Evolutionary conservation across 2,113 vertebrate genomes (phyloP).

Genomic region (Platycercus adscitus): DNA sequence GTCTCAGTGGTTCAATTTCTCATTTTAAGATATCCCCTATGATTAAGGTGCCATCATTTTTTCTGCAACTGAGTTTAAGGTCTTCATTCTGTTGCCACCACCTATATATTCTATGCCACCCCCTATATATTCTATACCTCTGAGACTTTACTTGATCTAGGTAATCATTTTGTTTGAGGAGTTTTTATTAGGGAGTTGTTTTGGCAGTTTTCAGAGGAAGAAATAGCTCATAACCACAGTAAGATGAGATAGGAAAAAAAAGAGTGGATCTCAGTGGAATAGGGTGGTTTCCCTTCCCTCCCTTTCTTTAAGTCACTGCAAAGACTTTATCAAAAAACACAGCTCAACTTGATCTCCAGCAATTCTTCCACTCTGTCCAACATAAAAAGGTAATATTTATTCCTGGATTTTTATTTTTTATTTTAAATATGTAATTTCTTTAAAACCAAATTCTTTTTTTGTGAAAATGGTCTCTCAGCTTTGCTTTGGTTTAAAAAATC

Average conservation of each 20-base stretch:
- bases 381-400: not conserved
- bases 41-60: not conserved
- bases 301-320: not conserved
- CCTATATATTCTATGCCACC: not conserved
- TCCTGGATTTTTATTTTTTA: not conserved
- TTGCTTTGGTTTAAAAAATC: not conserved
- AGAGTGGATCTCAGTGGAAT: not conserved
- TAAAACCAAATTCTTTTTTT: not conserved
- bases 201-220: not conserved
- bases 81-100: not conserved
- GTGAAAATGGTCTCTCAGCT: not conserved
- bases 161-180: not conserved
- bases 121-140: not conserved
- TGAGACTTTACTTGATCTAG: not conserved
- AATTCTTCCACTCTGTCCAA: not conserved
- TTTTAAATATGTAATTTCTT: not conserved
- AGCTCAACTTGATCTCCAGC: not conserved
- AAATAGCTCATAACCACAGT: not conserved
- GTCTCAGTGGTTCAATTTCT: not conserved
- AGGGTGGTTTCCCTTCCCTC: not conserved
- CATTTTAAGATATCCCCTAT: not conserved
- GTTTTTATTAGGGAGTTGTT: not conserved
- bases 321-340: not conserved
- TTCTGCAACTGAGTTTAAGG: not conserved
- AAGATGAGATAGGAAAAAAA: not conserved